Base-by-base conservation (phyloP, 2,797 vertebrate species). In the Pithecia hirsuta region DNA sequence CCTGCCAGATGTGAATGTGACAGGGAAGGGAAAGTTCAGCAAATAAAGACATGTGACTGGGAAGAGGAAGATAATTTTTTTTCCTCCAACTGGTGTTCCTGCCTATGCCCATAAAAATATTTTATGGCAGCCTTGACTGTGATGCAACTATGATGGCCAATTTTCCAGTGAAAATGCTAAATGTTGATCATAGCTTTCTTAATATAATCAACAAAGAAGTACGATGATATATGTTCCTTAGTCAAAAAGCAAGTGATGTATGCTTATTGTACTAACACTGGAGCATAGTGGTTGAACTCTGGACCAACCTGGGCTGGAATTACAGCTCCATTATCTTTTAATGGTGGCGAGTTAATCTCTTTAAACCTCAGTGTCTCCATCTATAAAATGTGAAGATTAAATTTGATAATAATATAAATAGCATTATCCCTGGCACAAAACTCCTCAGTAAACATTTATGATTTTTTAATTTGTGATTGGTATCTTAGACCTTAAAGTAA, bases 401-500 rank as follows among this genome's bases (percentile, higher is more conserved):
- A 33, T 91, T 50, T 86, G 19, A 84, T 79, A 61, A 50, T 80
- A 64, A 90, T 81, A 80, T 39, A 97, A 90, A 78, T 79, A 79
- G 28, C 64, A 41, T 95, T 95, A 26, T 83, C 36, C 3, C 52
- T 93, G 28, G 33, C 39, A 94, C 59, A 93, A 7, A 91, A 82
- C 61, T 89, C 41, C 84, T 96, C 36, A 72, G 4, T 86, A 78
- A 96, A 88, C 17, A 78, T 50, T 67, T 41, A 52, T 36, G 64
- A 85, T 74, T 87, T 95, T 93, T 88, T 11, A 89, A 81, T 91
- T 72, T 81, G 41, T 94, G 46, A 74, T 52, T 92, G 44, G 3
- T 80, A 61, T 39, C 64, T 84, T 94, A 97, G 83, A 82, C 83
- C 52, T 97, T 97, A 74, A 93, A 79, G 39, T 72, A 95, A 87